Evolutionary conservation across 2,113 vertebrate genomes (phyloP).

Genomic region (Tragulus kanchil): DNA sequence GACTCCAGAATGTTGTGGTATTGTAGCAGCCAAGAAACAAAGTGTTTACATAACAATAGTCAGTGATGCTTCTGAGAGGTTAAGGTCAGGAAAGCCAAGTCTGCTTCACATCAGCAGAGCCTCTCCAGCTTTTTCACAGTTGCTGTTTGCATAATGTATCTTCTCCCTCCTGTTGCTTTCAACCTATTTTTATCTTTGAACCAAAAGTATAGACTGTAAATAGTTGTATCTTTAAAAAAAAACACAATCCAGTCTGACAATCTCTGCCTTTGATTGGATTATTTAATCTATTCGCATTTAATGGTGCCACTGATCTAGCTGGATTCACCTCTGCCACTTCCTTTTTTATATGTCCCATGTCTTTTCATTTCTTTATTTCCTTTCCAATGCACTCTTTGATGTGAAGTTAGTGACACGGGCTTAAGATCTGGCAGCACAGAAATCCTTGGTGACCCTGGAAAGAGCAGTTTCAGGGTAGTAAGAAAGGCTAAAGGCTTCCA

Average conservation of each 20-base stretch:
- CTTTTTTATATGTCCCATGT: background rate
- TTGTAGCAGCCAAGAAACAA: background rate
- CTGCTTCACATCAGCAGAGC: background rate
- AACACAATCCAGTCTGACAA: background rate
- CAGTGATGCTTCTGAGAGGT: background rate
- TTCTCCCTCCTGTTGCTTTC: background rate
- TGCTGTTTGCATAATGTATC: background rate
- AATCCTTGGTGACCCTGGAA: background rate
- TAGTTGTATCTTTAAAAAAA: background rate
- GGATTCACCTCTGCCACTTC: background rate
- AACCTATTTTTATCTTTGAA: background rate
- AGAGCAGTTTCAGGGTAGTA: background rate
- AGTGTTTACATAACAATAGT: background rate
- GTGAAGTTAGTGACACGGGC: background rate
- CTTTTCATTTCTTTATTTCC: background rate
- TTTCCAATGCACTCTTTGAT: background rate
- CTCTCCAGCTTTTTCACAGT: background rate
- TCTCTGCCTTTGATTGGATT: slow-evolving; percentile 11
- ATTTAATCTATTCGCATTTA: background rate
- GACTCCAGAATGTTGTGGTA: too few species aligned
- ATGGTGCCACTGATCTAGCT: background rate
- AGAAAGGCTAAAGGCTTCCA: background rate
- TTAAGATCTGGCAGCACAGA: background rate
- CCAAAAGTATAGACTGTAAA: background rate
- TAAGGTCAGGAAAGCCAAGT: background rate